These are phyloP conservation scores for Rhagium mordax DNA, from an alignment of 2,888 invertebrate genomes.

Conservation along the genomic window DNA sequence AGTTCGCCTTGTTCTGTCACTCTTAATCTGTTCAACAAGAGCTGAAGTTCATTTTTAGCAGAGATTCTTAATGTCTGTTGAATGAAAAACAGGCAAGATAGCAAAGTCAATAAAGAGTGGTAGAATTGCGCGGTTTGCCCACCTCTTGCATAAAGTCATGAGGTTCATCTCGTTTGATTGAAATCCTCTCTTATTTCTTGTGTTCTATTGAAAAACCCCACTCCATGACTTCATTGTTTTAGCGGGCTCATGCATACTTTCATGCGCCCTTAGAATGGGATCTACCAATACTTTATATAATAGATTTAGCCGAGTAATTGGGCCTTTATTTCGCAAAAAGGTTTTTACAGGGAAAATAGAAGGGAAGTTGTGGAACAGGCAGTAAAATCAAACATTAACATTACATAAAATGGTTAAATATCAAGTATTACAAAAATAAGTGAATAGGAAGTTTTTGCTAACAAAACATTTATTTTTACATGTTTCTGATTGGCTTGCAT, in stretches of 20 bases:
- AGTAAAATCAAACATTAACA: not conserved
- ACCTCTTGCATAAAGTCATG: slow-evolving; percentile 71
- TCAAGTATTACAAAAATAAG: too few species aligned
- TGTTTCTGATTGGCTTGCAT: too few species aligned
- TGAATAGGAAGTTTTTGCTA: too few species aligned
- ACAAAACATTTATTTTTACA: too few species aligned
- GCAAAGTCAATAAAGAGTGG: slow-evolving; percentile 61
- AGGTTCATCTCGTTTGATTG: slow-evolving; percentile 72
- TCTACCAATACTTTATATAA: slow-evolving; percentile 55
- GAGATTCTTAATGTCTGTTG: slow-evolving; percentile 57
- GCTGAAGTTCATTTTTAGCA: slow-evolving; percentile 32
- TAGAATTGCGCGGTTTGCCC: slow-evolving; percentile 62
- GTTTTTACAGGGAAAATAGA: slow-evolving; percentile 25
- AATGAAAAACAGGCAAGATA: slow-evolving; percentile 54
- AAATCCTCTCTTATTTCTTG: slow-evolving; percentile 70
- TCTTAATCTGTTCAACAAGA: slow-evolving; percentile 20
- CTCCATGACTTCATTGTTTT: slow-evolving; percentile 70
- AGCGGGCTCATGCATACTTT: slow-evolving; percentile 70
- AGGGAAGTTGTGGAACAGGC: slow-evolving; percentile 11
- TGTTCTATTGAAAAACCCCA: slow-evolving; percentile 68
- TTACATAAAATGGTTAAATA: too few species aligned
- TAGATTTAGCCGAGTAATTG: slow-evolving; percentile 59
- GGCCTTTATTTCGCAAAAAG: slow-evolving; percentile 38
- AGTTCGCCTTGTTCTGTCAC: not conserved
- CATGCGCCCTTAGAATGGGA: slow-evolving; percentile 64